Conservation (phyloP, 2,888 invertebrate genomes). For the Lepidonotus clava region DNA sequence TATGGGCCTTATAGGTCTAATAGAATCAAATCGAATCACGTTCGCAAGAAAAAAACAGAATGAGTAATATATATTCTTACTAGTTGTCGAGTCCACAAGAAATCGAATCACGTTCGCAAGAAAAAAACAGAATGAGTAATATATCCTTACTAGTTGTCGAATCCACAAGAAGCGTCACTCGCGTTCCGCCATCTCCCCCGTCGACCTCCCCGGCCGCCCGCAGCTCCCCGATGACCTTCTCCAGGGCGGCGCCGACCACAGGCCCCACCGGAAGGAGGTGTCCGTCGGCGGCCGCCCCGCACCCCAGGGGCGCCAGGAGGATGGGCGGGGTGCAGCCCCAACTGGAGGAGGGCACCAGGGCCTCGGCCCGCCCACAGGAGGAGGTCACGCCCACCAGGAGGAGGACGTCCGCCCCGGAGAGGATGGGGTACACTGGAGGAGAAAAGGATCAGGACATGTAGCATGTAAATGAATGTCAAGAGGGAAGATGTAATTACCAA, state of each 20-base stretch:
- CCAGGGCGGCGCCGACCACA: neutral
- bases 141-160: neutral
- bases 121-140: neutral
- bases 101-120: neutral
- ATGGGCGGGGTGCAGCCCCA: slow-evolving; percentile 7
- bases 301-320: neutral
- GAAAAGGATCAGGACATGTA: too few species aligned
- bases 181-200: neutral
- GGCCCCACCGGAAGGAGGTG: neutral
- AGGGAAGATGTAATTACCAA: neutral
- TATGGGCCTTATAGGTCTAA: too few species aligned
- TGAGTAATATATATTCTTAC: neutral
- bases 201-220: neutral
- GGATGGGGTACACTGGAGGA: neutral
- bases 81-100: neutral
- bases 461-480: too few species aligned
- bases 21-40: neutral
- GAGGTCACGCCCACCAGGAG: neutral
- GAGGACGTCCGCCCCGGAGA: too few species aligned
- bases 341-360: neutral
- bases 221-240: neutral
- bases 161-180: neutral
- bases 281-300: neutral
- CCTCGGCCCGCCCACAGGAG: neutral
- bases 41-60: neutral